These are phyloP conservation scores for Tethea ocularis DNA, from an alignment of 2,888 invertebrate species.

Conservation along the genomic window DNA sequence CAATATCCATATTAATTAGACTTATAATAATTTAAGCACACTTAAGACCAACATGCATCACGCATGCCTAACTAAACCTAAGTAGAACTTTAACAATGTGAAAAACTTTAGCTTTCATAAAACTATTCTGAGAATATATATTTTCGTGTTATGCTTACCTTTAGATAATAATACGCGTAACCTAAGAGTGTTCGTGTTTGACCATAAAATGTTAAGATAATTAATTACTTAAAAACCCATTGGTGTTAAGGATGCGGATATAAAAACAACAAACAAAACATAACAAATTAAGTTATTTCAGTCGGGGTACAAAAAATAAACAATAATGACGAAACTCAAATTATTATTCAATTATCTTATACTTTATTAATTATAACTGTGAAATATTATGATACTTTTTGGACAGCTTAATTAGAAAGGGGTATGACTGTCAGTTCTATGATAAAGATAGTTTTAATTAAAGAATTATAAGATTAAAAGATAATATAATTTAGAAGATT, in stretches of 20 bases:
- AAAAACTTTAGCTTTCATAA: neutral
- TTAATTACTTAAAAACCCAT: neutral
- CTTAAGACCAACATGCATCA: neutral
- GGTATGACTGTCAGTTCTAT: too few species aligned
- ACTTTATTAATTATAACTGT: too few species aligned
- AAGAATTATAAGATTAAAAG: too few species aligned
- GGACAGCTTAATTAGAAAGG: too few species aligned
- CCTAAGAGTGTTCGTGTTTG: neutral
- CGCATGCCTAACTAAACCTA: neutral
- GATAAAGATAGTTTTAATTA: too few species aligned
- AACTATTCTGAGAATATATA: neutral
- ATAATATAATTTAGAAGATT: too few species aligned
- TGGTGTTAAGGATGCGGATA: neutral
- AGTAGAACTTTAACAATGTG: neutral
- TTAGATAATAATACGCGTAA: neutral
- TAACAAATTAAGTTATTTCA: neutral
- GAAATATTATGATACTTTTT: too few species aligned
- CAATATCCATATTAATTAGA: neutral
- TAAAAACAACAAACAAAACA: neutral
- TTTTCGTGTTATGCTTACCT: neutral
- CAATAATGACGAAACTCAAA: neutral
- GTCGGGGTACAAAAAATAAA: neutral
- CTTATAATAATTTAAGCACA: neutral
- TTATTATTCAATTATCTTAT: too few species aligned
- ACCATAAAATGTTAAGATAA: neutral